Evolutionary conservation across 1,140 invertebrate species (phyloP).

Genomic region (Eurosta solidaginis): DNA sequence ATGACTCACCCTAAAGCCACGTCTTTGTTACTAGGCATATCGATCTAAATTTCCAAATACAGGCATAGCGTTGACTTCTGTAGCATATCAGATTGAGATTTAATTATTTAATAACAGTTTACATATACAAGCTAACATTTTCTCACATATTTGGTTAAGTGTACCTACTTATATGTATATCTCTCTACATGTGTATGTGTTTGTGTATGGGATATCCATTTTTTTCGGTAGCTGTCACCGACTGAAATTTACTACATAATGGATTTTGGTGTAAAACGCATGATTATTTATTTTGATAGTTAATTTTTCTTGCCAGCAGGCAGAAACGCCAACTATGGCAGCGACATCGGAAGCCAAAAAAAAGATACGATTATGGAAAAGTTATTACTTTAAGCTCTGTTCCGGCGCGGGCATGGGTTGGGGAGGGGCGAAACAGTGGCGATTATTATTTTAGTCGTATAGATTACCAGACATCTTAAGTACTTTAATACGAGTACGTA

Average conservation of each 20-base stretch:
- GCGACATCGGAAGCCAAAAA: not conserved
- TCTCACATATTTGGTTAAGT: too few species aligned
- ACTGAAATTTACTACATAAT: constrained; percentile 15
- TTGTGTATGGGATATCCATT: too few species aligned
- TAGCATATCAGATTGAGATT: not conserved
- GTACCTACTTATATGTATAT: too few species aligned
- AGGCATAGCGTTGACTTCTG: not conserved
- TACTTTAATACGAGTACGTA: constrained; percentile 6
- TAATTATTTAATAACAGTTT: constrained; percentile 11
- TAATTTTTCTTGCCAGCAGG: not conserved
- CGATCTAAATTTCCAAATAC: not conserved
- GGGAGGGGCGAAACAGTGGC: not conserved
- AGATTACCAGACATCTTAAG: constrained; percentile 25
- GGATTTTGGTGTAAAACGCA: constrained; percentile 1
- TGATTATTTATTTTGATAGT: constrained; percentile 5
- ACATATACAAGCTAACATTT: too few species aligned
- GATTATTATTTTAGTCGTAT: constrained; percentile 8
- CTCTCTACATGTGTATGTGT: too few species aligned
- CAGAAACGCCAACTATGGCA: not conserved
- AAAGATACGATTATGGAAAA: not conserved
- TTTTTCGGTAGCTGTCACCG: constrained; percentile 17
- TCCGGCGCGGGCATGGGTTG: not conserved
- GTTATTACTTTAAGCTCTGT: not conserved
- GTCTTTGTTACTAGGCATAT: not conserved
- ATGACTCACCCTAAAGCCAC: too few species aligned